Conservation (phyloP, 2,113 vertebrate species). For the Phyllostomus hastatus region DNA sequence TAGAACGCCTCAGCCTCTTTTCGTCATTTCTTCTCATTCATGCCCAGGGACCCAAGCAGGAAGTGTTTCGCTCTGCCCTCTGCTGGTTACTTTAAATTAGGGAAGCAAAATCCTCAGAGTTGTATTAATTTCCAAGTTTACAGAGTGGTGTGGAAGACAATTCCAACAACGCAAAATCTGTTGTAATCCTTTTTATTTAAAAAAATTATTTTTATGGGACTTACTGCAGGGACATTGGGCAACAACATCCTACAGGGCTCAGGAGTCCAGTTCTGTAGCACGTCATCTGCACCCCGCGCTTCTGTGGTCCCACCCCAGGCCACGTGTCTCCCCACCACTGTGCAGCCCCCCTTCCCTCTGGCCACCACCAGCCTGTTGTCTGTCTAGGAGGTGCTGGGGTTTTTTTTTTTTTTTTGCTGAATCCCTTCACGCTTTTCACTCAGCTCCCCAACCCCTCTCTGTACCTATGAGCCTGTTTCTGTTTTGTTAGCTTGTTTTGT, state of each 20-base stretch:
- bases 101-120: background rate
- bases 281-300: rapidly evolving
- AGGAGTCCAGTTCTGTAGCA: background rate
- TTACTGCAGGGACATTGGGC: background rate
- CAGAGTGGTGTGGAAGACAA: background rate
- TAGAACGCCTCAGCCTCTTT: constrained; percentile 4
- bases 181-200: background rate
- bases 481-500: background rate
- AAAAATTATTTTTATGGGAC: background rate
- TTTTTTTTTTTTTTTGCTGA: background rate
- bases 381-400: background rate
- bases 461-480: background rate
- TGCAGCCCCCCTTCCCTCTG: background rate
- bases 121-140: background rate
- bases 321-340: background rate
- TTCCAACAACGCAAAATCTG: background rate
- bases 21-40: constrained; percentile 3
- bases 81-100: constrained; percentile 43
- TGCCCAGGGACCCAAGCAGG: background rate
- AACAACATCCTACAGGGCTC: background rate
- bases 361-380: background rate
- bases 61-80: constrained; percentile 25
- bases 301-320: background rate
- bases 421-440: background rate
- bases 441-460: background rate